Evolutionary conservation across 2,797 vertebrate genomes (phyloP).

Genomic region (Gymnodraco acuticeps): DNA sequence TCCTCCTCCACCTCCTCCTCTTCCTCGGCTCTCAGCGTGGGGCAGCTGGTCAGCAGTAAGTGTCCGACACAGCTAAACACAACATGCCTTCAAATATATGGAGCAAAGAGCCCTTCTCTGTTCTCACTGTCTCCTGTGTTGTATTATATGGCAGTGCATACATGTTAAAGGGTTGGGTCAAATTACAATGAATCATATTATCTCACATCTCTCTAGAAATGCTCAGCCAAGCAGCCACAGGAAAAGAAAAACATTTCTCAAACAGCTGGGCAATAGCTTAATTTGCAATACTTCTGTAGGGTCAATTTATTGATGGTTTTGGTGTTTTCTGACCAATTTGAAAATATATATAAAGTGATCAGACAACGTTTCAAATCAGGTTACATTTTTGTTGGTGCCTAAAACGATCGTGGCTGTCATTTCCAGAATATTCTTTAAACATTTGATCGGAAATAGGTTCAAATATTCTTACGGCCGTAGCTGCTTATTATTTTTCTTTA

Average conservation of each 20-base stretch:
- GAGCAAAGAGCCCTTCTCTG: conserved; percentile 3
- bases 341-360: neutral
- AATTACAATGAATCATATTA: neutral
- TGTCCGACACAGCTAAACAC: conserved; percentile 66
- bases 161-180: neutral
- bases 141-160: conserved; percentile 9
- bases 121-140: neutral
- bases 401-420: neutral
- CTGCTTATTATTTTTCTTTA: neutral
- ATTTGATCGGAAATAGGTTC: neutral
- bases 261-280: neutral
- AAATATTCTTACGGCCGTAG: neutral
- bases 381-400: neutral
- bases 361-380: neutral
- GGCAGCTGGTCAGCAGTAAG: conserved; percentile 99
- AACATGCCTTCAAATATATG: conserved; percentile 18
- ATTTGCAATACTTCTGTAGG: neutral
- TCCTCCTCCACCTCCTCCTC: conserved; percentile 95
- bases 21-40: conserved; percentile 96
- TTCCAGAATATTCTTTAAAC: too few relatives aligned
- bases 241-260: neutral
- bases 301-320: conserved; percentile 1
- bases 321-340: neutral
- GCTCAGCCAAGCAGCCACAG: neutral
- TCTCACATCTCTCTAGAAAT: neutral